Conservation (phyloP, 2,113 vertebrate species). For the Crocuta crocuta region DNA sequence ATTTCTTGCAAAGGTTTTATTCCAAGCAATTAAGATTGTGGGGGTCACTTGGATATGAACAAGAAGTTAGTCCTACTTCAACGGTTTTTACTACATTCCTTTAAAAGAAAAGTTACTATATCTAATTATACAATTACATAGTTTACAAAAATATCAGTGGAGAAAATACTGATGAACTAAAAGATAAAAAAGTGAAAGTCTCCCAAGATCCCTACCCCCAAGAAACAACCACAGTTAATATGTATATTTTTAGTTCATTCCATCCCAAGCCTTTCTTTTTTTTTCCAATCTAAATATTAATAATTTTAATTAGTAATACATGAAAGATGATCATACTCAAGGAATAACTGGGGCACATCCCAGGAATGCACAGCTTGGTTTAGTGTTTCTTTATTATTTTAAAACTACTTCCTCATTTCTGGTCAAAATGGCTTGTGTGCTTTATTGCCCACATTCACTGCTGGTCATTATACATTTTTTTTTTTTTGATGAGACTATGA, state of each 20-base stretch:
- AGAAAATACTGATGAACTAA: not conserved
- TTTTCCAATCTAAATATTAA: too few species aligned
- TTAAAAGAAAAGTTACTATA: not conserved
- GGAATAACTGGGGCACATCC: too few species aligned
- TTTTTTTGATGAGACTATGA: not conserved
- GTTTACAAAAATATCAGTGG: not conserved
- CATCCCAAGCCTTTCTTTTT: not conserved
- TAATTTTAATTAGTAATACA: too few species aligned
- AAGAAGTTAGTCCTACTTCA: conserved; percentile 41
- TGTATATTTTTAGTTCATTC: not conserved
- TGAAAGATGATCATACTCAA: too few species aligned
- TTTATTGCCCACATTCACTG: not conserved
- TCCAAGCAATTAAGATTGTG: conserved; percentile 59
- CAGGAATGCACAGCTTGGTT: too few species aligned
- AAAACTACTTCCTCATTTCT: not conserved
- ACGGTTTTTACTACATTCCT: conserved; percentile 7
- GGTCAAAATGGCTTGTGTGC: not conserved
- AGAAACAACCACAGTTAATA: not conserved
- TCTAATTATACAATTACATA: not conserved
- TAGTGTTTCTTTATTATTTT: not conserved
- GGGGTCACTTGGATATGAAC: conserved; percentile 1
- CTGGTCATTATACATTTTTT: not conserved
- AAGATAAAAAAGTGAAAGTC: not conserved
- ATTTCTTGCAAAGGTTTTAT: conserved; percentile 28
- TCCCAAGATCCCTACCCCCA: not conserved